phyloP scores from a whole-genome alignment of 2,888 invertebrate species.

The Terebella lapidaria region DNA sequence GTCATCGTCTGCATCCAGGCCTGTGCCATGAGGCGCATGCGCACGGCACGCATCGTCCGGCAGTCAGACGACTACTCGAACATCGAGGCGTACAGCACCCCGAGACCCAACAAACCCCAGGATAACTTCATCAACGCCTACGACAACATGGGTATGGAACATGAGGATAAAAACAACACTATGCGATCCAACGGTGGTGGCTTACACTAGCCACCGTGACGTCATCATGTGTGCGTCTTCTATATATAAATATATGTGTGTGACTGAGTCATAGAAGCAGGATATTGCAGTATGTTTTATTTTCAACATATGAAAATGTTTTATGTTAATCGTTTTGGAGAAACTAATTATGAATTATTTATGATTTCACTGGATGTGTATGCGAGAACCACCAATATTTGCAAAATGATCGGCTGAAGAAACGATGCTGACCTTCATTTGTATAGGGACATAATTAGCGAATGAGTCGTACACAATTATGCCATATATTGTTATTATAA shows the following conservation, averaged over 20 bases:
- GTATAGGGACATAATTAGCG: too few relatives aligned
- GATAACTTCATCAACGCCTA: background rate
- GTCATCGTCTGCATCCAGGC: background rate
- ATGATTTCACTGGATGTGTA: too few relatives aligned
- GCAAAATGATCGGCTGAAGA: too few relatives aligned
- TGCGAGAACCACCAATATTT: too few relatives aligned
- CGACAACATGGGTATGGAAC: background rate
- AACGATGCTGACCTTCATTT: too few relatives aligned
- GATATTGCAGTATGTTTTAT: too few relatives aligned
- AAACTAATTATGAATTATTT: too few relatives aligned
- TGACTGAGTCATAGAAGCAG: too few relatives aligned
- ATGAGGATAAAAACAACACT: background rate
- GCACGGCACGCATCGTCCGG: background rate
- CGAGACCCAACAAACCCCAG: background rate
- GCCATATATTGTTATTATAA: too few relatives aligned
- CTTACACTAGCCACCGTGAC: background rate
- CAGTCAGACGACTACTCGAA: constrained; percentile 3
- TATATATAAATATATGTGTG: background rate
- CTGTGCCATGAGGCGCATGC: constrained; percentile 3
- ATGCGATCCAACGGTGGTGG: background rate
- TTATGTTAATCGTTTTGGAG: too few relatives aligned
- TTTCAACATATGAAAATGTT: too few relatives aligned
- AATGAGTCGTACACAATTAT: too few relatives aligned
- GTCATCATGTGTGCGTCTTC: background rate
- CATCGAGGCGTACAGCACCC: background rate